Percentiles rank a stretch among this genome's conserved stretches.
Evolutionary conservation across 2,888 invertebrate genomes (phyloP).

Genomic region (Drosophila multiciliata): DNA sequence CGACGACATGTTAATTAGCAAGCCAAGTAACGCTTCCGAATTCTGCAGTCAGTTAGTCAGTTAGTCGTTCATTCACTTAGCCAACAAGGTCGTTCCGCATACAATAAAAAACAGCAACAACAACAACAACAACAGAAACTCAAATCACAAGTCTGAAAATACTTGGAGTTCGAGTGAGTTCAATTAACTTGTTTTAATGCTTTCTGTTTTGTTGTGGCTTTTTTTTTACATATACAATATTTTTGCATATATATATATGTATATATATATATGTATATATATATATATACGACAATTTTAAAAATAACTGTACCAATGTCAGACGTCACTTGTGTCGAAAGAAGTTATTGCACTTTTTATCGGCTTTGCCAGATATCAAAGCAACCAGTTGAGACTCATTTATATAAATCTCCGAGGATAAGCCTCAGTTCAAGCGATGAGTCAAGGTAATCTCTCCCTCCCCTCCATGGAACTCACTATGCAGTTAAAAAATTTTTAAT

Average conservation of each 20-base stretch:
- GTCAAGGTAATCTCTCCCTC: conserved; percentile 56
- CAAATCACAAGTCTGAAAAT: conserved; percentile 25
- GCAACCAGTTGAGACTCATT: conserved; percentile 46
- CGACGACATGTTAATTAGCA: conserved; percentile 66
- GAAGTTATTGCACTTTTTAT: conserved; percentile 71
- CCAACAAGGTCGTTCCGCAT: conserved; percentile 75
- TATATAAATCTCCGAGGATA: conserved; percentile 32
- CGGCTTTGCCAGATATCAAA: conserved; percentile 29
- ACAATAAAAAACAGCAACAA: conserved; percentile 24
- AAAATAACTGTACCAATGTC: conserved; percentile 77
- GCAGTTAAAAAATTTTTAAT: not conserved
- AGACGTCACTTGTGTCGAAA: conserved; percentile 51
- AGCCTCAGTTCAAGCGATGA: conserved; percentile 60
- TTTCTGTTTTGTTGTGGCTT: conserved; percentile 5
- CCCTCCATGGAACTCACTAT: conserved; percentile 24
- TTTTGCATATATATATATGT: not conserved
- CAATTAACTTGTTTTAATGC: conserved; percentile 67
- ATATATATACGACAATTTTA: conserved; percentile 16
- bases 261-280: not conserved
- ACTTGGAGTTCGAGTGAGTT: conserved; percentile 57
- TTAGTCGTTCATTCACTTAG: conserved; percentile 47
- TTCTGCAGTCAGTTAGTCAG: conserved; percentile 42
- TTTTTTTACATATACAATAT: not conserved
- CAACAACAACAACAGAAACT: not conserved
- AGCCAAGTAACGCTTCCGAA: conserved; percentile 56